A percentile compares a stretch with the other conserved stretches of the same genome.
These are phyloP conservation scores for Anabas testudineus DNA, from an alignment of 2,797 vertebrate species.

Conservation along the genomic window DNA sequence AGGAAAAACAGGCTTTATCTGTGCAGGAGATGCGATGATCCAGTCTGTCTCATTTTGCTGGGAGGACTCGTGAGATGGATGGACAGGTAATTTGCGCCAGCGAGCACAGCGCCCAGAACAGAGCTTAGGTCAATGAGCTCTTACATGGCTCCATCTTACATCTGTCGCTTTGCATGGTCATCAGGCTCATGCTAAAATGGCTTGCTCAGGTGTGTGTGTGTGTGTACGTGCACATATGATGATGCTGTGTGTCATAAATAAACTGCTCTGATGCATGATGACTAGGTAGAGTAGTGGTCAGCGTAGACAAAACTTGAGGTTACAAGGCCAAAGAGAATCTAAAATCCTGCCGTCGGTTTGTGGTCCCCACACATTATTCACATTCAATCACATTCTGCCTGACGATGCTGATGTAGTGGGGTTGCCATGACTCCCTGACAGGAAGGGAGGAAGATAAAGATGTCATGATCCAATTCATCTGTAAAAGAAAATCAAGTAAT, in stretches of 20 bases:
- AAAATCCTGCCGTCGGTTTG: conserved; percentile 30
- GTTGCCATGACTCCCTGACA: conserved; percentile 63
- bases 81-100: conserved; percentile 61
- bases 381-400: conserved; percentile 58
- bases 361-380: conserved; percentile 23
- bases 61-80: conserved; percentile 40
- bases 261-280: conserved; percentile 49
- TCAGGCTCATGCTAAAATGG: conserved; percentile 45
- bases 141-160: conserved; percentile 52
- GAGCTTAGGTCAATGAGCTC: conserved; percentile 73
- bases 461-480: conserved; percentile 53
- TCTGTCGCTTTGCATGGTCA: conserved; percentile 69
- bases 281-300: conserved; percentile 26
- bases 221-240: conserved; percentile 5
- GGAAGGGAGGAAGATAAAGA: conserved; percentile 41
- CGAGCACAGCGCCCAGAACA: conserved; percentile 42
- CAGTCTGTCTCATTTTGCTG: conserved; percentile 33
- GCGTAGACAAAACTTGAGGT: conserved; percentile 49
- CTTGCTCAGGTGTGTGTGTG: conserved; percentile 16
- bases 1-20: conserved; percentile 12
- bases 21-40: conserved; percentile 36
- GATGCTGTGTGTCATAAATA: background rate
- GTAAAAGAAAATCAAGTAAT: conserved; percentile 42
- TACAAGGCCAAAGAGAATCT: conserved; percentile 30
- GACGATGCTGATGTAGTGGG: conserved; percentile 33